Evolutionary conservation across 1,140 invertebrate genomes (phyloP).

Genomic region (Calephelis virginiensis): DNA sequence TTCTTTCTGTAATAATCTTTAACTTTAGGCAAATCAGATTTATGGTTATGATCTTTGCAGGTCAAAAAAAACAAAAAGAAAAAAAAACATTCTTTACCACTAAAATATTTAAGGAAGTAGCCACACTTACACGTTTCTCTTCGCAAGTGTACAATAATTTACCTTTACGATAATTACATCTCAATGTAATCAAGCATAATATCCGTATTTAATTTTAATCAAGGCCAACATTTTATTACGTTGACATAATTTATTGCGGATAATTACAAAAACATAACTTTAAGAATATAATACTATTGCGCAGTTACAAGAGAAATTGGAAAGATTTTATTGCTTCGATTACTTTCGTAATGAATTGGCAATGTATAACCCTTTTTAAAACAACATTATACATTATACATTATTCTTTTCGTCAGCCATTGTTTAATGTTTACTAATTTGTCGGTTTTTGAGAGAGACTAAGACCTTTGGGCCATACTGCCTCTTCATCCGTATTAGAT

Average conservation of each 20-base stretch:
- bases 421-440: too few relatives aligned
- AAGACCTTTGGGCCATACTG: too few relatives aligned
- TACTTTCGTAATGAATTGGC: constrained; percentile 4
- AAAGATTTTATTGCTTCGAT: neutral
- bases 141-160: constrained; percentile 4
- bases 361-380: neutral
- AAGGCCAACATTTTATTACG: constrained; percentile 40
- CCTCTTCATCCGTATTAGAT: too few relatives aligned
- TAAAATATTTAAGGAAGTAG: neutral
- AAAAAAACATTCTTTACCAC: neutral
- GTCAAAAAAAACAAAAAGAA: too few relatives aligned
- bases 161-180: constrained; percentile 15
- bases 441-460: too few relatives aligned
- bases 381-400: too few relatives aligned
- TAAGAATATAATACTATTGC: neutral
- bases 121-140: neutral
- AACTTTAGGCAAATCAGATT: too few relatives aligned
- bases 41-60: too few relatives aligned
- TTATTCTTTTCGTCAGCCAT: too few relatives aligned
- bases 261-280: constrained; percentile 15
- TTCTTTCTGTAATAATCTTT: too few relatives aligned
- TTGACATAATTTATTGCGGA: constrained; percentile 40
- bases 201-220: constrained; percentile 38
- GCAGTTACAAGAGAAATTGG: neutral
- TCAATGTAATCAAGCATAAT: constrained; percentile 33